Percentiles rank a stretch among this genome's conserved stretches.
These are phyloP conservation scores for Halyomorpha halys DNA, from an alignment of 1,140 invertebrate genomes.

Conservation along the genomic window DNA sequence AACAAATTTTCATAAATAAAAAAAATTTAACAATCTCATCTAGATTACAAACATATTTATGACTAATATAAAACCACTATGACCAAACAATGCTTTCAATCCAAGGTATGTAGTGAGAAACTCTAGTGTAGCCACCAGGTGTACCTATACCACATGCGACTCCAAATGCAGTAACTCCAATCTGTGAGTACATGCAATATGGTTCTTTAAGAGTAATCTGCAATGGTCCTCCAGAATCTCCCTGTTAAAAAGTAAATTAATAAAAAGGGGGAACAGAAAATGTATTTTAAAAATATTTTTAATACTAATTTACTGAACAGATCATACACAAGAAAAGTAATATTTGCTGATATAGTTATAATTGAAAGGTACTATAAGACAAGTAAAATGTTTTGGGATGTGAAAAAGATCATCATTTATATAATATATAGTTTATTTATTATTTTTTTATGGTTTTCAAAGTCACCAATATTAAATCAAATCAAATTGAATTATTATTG, in stretches of 20 bases:
- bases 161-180: constrained; percentile 55
- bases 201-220: constrained; percentile 40
- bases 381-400: too few species aligned
- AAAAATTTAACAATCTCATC: too few species aligned
- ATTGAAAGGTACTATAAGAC: not conserved
- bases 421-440: too few species aligned
- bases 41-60: too few species aligned
- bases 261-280: not conserved
- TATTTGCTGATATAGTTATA: not conserved
- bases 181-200: constrained; percentile 43
- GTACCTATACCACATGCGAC: constrained; percentile 42
- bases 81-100: constrained; percentile 48
- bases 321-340: not conserved
- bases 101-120: constrained; percentile 55
- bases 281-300: too few species aligned
- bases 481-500: too few species aligned
- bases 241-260: constrained; percentile 36
- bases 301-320: not conserved
- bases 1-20: too few species aligned
- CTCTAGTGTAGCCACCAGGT: constrained; percentile 55
- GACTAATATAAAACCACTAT: too few species aligned
- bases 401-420: too few species aligned
- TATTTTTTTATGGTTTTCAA: too few species aligned
- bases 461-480: too few species aligned
- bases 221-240: constrained; percentile 51